Conservation (phyloP, 37 sponge, comb jelly and placozoan genomes). For the Spongilla lacustris region DNA sequence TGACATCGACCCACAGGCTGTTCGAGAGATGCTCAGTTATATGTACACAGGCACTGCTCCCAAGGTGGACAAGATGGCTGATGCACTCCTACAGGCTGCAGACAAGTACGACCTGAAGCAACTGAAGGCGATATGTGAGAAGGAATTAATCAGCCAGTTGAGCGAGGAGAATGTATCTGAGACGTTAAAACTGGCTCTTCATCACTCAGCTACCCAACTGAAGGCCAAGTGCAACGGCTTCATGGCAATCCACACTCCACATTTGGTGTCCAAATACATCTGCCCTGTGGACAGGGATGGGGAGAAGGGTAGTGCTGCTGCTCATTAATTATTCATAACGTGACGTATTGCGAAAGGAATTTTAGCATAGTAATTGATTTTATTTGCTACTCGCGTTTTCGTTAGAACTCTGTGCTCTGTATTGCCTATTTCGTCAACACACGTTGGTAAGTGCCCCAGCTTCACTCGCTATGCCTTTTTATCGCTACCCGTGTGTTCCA, state of each 20-base stretch:
- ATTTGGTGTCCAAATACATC: constrained; percentile 47
- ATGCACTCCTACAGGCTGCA: constrained; percentile 76
- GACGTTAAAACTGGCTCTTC: constrained; percentile 77
- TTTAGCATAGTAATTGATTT: too few species aligned
- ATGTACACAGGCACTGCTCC: constrained; percentile 84
- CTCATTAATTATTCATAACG: too few species aligned
- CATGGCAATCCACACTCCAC: constrained; percentile 75
- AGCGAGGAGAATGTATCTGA: constrained; percentile 79
- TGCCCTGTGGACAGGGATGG: background rate
- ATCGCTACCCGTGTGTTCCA: too few species aligned
- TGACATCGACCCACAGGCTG: constrained; percentile 59
- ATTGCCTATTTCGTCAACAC: too few species aligned
- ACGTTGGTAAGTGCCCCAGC: too few species aligned
- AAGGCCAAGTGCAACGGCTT: constrained; percentile 72
- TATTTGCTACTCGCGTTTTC: too few species aligned
- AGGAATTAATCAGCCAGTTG: constrained; percentile 60
- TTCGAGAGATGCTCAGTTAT: constrained; percentile 83
- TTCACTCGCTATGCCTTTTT: too few species aligned
- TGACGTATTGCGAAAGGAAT: too few species aligned
- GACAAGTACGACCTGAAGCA: constrained; percentile 88
- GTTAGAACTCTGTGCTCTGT: too few species aligned
- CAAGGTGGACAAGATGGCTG: constrained; percentile 70
- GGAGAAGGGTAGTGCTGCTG: background rate
- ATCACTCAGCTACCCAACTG: constrained; percentile 73
- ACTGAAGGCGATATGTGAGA: constrained; percentile 83